These are phyloP conservation scores for Pimephales promelas DNA, from an alignment of 2,113 vertebrate genomes.

Conservation along the genomic window DNA sequence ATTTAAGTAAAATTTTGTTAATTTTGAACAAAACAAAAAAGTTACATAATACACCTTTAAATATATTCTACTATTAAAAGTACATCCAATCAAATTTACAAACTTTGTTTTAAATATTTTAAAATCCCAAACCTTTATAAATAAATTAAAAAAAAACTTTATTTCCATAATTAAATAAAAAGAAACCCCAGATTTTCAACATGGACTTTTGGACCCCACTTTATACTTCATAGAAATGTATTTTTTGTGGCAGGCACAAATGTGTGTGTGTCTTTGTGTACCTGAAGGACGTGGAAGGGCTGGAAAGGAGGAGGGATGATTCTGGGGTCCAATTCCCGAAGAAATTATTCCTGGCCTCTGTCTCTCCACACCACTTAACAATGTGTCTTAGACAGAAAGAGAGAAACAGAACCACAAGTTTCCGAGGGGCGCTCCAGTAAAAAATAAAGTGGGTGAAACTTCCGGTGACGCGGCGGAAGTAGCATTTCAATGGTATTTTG, in stretches of 20 bases:
- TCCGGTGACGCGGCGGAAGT: too few relatives aligned
- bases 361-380: conserved; percentile 75
- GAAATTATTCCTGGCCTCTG: conserved; percentile 75
- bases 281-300: conserved; percentile 81
- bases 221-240: background rate
- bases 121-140: too few relatives aligned
- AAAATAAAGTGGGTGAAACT: too few relatives aligned
- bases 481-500: too few relatives aligned
- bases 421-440: too few relatives aligned
- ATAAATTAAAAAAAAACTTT: background rate
- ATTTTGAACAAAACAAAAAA: too few relatives aligned
- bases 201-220: background rate
- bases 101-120: background rate
- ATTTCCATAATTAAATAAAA: background rate
- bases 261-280: conserved; percentile 36
- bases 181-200: background rate
- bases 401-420: too few relatives aligned
- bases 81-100: background rate
- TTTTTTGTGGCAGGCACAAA: background rate
- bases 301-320: conserved; percentile 74
- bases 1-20: too few relatives aligned
- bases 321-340: conserved; percentile 68
- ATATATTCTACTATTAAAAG: background rate
- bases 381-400: conserved; percentile 64
- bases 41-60: too few relatives aligned